Conservation (phyloP, 2,888 invertebrate genomes). For the Isotomurus palustris region DNA sequence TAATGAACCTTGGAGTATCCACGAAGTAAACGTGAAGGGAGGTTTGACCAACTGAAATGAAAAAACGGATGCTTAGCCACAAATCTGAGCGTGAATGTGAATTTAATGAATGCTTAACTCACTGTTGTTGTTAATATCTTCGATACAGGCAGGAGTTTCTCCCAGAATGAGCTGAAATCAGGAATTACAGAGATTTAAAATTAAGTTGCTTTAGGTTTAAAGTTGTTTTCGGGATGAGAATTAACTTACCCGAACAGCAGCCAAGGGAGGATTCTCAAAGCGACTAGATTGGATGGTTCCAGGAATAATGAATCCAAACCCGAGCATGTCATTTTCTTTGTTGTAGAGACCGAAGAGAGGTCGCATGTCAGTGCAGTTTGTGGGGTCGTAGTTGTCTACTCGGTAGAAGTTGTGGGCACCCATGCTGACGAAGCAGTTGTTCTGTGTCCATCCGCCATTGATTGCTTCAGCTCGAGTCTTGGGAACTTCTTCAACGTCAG, state of each 20-base stretch:
- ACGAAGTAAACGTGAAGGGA: conserved; percentile 39
- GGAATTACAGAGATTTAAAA: background rate
- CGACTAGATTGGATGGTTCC: conserved; percentile 22
- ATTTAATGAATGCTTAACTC: background rate
- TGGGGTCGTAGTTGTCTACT: conserved; percentile 21
- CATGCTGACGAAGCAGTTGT: conserved; percentile 40
- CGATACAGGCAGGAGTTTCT: conserved; percentile 19
- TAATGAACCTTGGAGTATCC: conserved; percentile 18
- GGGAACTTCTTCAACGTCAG: conserved; percentile 15
- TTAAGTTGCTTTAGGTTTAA: background rate
- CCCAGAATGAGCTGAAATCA: conserved; percentile 21
- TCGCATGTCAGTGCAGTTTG: conserved; percentile 24
- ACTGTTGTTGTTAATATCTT: conserved; percentile 4
- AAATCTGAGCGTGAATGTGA: background rate
- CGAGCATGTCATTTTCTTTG: conserved; percentile 23
- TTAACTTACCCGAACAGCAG: conserved; percentile 26
- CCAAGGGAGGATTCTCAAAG: conserved; percentile 33
- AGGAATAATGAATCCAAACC: conserved; percentile 35
- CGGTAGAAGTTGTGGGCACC: conserved; percentile 29
- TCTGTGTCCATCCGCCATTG: conserved; percentile 32
- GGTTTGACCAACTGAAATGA: conserved; percentile 18
- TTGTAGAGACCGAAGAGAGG: conserved; percentile 35
- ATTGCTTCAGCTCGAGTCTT: conserved; percentile 18
- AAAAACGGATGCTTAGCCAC: background rate
- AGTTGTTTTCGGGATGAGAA: background rate